Base-by-base conservation (phyloP, 2,113 vertebrate species). In the Syrrhaptes paradoxus region DNA sequence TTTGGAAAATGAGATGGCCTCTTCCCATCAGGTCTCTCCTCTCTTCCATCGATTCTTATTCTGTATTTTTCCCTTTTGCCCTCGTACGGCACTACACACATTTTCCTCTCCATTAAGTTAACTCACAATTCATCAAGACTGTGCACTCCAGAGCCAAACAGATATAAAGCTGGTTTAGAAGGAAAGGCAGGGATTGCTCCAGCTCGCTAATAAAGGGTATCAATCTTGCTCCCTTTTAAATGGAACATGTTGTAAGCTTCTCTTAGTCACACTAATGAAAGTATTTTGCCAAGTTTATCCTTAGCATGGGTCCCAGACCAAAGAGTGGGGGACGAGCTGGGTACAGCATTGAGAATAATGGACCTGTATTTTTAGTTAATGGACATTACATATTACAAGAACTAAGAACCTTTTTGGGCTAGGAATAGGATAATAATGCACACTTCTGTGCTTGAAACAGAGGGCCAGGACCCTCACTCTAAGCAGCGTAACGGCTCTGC, bases 21-120 rank as follows among this genome's bases (percentile, higher is more conserved):
- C 41, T 41, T 41, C 41, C 93, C 68, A 11, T 94, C 95, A 85
- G 87, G 84, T 28, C 83, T 94, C 58, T 85, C 73, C 76, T 92
- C 70, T 77, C 83, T 91, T 93, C 74, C 93, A 93, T 92, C 36
- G 66, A 93, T 90, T 95, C 87, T 90, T 92, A 85, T 93, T 96
- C 84, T 79, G 86, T 88, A 91, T 91, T 96, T 97, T 93, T 90
- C 86, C 92, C 81, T 95, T 92, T 95, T 92, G 91, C 84, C 81
- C 66, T 76, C 94, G 46, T 63, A 85, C 81, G 83, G 87, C 89
- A 86, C 92, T 61, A 84, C 83, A 93, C 89, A 89, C 90, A 97
- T 96, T 97, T 97, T 97, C 88, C 84, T 91, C 90, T 93, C 95
- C 95, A 96, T 97, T 96, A 97, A 96, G 93, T 97, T 96, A 97